These are phyloP conservation scores for Phocoena phocoena DNA, from an alignment of 2,113 vertebrate species.

Conservation along the genomic window DNA sequence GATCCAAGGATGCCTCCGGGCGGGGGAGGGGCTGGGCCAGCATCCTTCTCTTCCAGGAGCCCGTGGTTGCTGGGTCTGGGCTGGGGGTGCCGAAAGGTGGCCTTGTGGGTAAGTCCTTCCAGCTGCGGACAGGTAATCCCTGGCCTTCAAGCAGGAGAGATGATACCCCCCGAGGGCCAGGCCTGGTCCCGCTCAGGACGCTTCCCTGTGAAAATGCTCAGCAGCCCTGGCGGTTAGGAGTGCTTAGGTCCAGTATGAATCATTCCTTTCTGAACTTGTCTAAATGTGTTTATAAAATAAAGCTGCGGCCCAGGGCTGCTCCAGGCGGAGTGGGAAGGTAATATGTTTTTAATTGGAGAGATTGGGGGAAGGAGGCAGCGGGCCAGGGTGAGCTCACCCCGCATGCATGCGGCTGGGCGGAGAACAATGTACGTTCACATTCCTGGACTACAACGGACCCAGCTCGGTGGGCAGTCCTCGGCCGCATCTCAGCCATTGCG, in stretches of 20 bases:
- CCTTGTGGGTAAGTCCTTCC: constrained; percentile 74
- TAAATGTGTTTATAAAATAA: constrained; percentile 82
- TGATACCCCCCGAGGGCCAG: constrained; percentile 75
- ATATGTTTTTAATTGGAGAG: constrained; percentile 83
- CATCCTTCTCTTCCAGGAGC: constrained; percentile 1
- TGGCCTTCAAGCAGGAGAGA: constrained; percentile 65
- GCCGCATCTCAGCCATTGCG: neutral
- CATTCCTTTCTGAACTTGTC: constrained; percentile 81
- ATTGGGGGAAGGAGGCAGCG: constrained; percentile 76
- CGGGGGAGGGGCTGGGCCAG: neutral
- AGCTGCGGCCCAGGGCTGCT: constrained; percentile 78
- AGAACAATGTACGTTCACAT: constrained; percentile 64
- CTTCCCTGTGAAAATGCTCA: constrained; percentile 64
- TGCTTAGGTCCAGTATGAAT: constrained; percentile 77
- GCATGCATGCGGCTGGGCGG: constrained; percentile 66
- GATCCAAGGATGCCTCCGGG: neutral
- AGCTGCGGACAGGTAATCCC: constrained; percentile 75
- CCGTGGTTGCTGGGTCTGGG: neutral
- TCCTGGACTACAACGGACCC: constrained; percentile 42
- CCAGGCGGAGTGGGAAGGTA: constrained; percentile 76
- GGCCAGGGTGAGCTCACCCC: constrained; percentile 79
- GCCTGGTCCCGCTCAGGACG: constrained; percentile 68
- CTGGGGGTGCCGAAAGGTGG: constrained; percentile 66
- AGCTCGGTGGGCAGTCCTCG: neutral
- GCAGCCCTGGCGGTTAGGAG: constrained; percentile 43